A percentile compares a stretch with the other conserved stretches of the same genome.
Conservation (phyloP, 2,113 vertebrate species). For the Bostrychus sinensis region DNA sequence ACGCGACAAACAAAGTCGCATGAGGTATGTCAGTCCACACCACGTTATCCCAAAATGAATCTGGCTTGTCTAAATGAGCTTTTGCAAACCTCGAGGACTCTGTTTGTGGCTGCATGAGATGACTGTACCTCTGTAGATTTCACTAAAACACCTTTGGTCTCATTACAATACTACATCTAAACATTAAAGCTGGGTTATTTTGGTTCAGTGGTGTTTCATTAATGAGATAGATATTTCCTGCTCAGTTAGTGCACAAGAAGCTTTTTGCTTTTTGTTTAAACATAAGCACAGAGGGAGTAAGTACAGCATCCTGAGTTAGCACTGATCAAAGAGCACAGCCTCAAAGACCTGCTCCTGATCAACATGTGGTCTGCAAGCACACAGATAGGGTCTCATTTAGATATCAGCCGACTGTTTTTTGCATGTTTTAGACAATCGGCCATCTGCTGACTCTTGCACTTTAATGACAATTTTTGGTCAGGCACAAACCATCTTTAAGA, state of each 20-base stretch:
- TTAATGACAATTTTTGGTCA: no score
- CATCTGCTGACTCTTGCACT: no score
- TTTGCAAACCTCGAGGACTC: no score
- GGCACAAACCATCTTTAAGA: no score
- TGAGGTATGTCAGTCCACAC: no score
- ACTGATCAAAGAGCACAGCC: conserved; percentile 54
- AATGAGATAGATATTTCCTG: conserved; percentile 4
- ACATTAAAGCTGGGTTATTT: background rate
- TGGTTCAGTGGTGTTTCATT: background rate
- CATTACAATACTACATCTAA: no score
- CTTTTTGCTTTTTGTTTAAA: conserved; percentile 40
- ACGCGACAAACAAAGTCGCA: no score
- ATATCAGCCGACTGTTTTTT: no score
- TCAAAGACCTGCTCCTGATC: conserved; percentile 44
- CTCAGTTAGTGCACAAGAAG: conserved; percentile 18
- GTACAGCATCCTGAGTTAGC: conserved; percentile 6
- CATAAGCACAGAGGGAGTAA: conserved; percentile 25
- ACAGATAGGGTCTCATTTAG: conserved; percentile 48
- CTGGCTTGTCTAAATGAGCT: no score
- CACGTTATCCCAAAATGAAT: no score
- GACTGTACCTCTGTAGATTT: background rate
- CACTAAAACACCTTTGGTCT: background rate
- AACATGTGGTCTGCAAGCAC: conserved; percentile 25
- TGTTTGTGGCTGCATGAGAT: no score
- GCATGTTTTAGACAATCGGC: no score